Base-by-base conservation (phyloP, 2,797 vertebrate species). In the Menidia menidia region DNA sequence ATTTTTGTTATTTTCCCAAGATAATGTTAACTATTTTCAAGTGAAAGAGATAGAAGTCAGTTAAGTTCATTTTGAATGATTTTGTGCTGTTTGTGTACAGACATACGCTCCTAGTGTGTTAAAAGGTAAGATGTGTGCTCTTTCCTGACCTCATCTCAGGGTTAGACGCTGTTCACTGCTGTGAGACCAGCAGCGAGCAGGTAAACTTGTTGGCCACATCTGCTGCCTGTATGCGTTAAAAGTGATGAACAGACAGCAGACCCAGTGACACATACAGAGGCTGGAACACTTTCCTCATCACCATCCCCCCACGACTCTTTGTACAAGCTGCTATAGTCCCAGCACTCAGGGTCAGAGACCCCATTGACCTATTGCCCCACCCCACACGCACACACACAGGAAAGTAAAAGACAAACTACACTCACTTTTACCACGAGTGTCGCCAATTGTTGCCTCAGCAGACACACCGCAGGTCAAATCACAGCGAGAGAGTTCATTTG, bases 391-490 rank as follows among this genome's bases (percentile, higher is more conserved):
- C 44, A 6, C 44, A 4, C 6, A 33, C 15, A 48, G 44, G 0
- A 43, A 55, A 68, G 79, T 66, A 86, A 85, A 75, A 89, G 78
- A 81, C 75, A 83, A 78, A 41, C 71, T 78, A 84, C 73, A 54
- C 56, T 82, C 68, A 30, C 54, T 60, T 74, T 65, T 53, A 54
- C 58, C n/a, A 13, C 2, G 19, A 43, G 45, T 4, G 5, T 33
- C 18, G 15, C 35, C 25, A 57, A 66, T 41, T 44, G 55, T 39
- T 59, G 64, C 16, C 48, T 71, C 14, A 3, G 13, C 52, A 52
- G 68, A 51, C 54, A 16, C 41, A 43, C 60, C 54, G 14, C 12
- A 72, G 42, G 69, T 61, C 0, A 73, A 73, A 32, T 6, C 11
- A 35, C 18, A 59, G 53, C 11, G 48, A 33, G 25, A 13, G 44